Evolutionary conservation across 2,888 invertebrate species (phyloP).

Genomic region (Macrophya annulata): DNA sequence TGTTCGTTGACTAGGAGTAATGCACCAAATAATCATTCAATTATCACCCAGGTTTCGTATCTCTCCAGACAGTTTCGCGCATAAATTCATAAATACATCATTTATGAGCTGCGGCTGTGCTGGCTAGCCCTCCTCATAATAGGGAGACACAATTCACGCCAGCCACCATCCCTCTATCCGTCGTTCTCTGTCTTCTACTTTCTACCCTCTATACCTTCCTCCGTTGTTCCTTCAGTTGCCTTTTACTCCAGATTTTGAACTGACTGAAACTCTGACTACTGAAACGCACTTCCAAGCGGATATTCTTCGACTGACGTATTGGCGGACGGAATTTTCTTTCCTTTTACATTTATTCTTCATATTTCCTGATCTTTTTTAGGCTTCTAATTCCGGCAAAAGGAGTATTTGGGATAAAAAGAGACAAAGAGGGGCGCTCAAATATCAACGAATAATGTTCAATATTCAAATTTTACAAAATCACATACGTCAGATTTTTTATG

Average conservation of each 20-base stretch:
- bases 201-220: not conserved
- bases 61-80: conserved; percentile 47
- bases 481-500: not conserved
- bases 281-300: conserved; percentile 52
- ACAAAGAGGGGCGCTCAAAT: not conserved
- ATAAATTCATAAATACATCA: conserved; percentile 61
- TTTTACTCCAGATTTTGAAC: not conserved
- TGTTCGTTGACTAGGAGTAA: conserved; percentile 40
- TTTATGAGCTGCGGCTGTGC: conserved; percentile 57
- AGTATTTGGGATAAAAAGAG: not conserved
- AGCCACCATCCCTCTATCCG: conserved; percentile 30
- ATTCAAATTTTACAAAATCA: not conserved
- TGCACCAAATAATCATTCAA: conserved; percentile 59
- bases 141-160: conserved; percentile 49
- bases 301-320: conserved; percentile 63
- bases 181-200: not conserved
- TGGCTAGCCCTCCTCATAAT: conserved; percentile 43
- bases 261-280: not conserved
- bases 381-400: not conserved
- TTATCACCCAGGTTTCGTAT: conserved; percentile 55
- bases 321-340: conserved; percentile 62
- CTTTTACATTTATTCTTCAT: conserved; percentile 36
- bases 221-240: conserved; percentile 38
- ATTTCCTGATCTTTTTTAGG: not conserved
- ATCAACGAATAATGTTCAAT: not conserved